phyloP scores from a whole-genome alignment of 2,113 vertebrate species.

The Hydrolagus affinis region DNA sequence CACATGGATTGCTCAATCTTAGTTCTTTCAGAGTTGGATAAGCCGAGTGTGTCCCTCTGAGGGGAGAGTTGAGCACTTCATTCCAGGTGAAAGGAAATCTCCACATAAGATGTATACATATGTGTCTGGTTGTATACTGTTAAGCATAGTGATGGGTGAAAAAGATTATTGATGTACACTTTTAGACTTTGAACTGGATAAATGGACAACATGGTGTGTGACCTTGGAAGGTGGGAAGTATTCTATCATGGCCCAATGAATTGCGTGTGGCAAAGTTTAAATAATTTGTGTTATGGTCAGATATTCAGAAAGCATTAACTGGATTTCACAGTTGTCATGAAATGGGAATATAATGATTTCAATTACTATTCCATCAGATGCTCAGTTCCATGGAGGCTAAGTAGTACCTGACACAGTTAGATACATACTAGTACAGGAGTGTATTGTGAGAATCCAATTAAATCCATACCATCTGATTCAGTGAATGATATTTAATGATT shows the following conservation, averaged over 20 bases:
- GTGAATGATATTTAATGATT: neutral
- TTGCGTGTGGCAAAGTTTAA: neutral
- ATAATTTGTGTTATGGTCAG: neutral
- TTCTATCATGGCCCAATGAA: neutral
- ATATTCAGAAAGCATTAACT: neutral
- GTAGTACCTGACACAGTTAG: neutral
- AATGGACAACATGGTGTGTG: neutral
- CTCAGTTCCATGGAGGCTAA: neutral
- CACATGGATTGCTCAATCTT: no score
- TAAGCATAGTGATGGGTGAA: no score
- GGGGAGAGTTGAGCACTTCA: no score
- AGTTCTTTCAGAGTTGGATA: no score
- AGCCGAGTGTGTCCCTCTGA: no score
- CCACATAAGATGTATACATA: no score
- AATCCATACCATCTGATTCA: neutral
- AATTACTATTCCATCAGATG: slow-evolving; percentile 16
- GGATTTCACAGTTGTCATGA: neutral
- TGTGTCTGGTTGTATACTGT: no score
- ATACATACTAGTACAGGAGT: neutral
- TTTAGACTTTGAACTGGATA: neutral
- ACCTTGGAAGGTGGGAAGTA: neutral
- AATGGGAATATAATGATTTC: neutral
- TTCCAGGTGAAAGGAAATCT: no score
- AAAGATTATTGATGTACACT: neutral
- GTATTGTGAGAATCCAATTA: neutral